These are phyloP conservation scores for Borostomias antarcticus DNA, from an alignment of 2,797 vertebrate genomes.

Conservation along the genomic window DNA sequence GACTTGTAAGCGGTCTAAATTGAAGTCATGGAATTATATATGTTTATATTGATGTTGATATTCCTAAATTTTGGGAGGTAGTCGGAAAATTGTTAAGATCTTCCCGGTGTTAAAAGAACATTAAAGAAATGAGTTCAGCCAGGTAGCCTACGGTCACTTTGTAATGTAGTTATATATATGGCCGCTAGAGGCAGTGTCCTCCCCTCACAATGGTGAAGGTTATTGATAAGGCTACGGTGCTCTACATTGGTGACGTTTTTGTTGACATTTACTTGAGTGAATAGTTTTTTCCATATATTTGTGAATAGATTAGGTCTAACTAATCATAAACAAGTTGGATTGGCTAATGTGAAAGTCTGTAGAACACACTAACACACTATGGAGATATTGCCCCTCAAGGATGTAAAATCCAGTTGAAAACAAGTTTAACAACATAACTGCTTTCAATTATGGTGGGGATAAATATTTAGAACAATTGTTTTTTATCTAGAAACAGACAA, in stretches of 20 bases:
- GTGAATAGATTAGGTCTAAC: neutral
- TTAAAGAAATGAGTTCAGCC: too few species aligned
- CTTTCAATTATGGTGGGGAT: constrained; percentile 18
- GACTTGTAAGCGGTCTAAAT: too few species aligned
- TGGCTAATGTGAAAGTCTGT: neutral
- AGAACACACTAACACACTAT: neutral
- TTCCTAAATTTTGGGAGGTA: neutral
- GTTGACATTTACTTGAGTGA: neutral
- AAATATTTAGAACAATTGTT: constrained; percentile 51
- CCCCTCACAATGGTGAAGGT: constrained; percentile 11
- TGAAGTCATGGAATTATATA: too few species aligned
- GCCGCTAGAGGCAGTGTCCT: constrained; percentile 56
- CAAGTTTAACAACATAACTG: constrained; percentile 13
- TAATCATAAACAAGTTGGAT: neutral
- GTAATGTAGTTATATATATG: fast-evolving
- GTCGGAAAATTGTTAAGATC: too few species aligned
- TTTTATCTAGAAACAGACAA: constrained; percentile 27
- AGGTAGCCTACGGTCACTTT: neutral
- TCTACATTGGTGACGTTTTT: neutral
- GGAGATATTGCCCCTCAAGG: neutral
- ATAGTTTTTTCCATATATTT: neutral
- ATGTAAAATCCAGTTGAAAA: constrained; percentile 8
- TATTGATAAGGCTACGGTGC: neutral
- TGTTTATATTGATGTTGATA: neutral
- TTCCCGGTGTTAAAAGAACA: too few species aligned